These are phyloP conservation scores for Leuciscus idus DNA, from an alignment of 2,113 vertebrate genomes.

Conservation along the genomic window DNA sequence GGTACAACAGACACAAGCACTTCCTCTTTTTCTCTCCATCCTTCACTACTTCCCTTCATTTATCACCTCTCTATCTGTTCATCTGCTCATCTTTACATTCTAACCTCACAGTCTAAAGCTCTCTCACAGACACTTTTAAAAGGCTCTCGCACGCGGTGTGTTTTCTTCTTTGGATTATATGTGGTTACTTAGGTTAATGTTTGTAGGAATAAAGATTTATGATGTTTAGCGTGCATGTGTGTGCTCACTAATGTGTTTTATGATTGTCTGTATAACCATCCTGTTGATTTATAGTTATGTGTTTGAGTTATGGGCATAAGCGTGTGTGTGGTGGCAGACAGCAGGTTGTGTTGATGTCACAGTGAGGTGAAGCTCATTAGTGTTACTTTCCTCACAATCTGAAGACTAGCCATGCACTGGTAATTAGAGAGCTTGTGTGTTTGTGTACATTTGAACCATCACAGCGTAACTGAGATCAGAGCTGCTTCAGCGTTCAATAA, in stretches of 20 bases:
- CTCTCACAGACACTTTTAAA: background rate
- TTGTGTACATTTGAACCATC: constrained; percentile 8
- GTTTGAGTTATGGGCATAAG: constrained; percentile 34
- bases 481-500: background rate
- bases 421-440: constrained; percentile 38
- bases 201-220: constrained; percentile 41
- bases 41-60: constrained; percentile 46
- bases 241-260: constrained; percentile 34
- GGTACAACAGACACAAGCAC: constrained; percentile 52
- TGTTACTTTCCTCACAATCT: constrained; percentile 52
- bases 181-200: constrained; percentile 40
- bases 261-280: constrained; percentile 32
- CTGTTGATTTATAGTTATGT: constrained; percentile 34
- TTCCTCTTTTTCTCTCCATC: constrained; percentile 51
- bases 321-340: constrained; percentile 27
- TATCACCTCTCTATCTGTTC: constrained; percentile 41
- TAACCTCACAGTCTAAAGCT: background rate
- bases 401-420: constrained; percentile 49
- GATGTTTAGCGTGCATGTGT: constrained; percentile 1
- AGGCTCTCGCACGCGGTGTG: background rate
- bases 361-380: constrained; percentile 60
- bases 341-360: constrained; percentile 48
- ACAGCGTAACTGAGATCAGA: background rate
- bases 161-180: constrained; percentile 29
- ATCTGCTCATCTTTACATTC: constrained; percentile 6